Conservation (phyloP, 2,888 invertebrate species). For the Bruchidius siliquastri region DNA sequence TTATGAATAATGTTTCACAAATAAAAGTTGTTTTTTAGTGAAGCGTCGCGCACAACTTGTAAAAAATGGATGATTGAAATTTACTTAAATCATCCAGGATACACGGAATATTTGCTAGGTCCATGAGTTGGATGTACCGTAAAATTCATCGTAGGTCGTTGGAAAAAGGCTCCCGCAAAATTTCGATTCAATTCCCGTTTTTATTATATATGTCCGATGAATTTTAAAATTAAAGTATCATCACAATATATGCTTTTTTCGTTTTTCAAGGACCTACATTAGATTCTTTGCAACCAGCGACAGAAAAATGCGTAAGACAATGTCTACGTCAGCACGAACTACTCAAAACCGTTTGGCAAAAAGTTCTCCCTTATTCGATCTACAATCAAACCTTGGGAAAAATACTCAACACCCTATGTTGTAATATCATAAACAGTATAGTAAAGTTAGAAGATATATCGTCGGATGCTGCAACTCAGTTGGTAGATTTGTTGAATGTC, state of each 20-base stretch:
- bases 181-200: too few relatives aligned
- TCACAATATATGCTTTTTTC: neutral
- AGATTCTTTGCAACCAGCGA: conserved; percentile 56
- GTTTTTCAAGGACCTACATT: conserved; percentile 40
- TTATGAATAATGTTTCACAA: too few relatives aligned
- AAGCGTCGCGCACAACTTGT: too few relatives aligned
- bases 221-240: too few relatives aligned
- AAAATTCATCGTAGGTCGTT: too few relatives aligned
- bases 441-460: conserved; percentile 81
- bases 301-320: conserved; percentile 73
- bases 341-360: conserved; percentile 82
- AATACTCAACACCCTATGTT: conserved; percentile 52
- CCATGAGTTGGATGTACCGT: too few relatives aligned
- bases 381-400: conserved; percentile 68
- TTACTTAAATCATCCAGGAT: too few relatives aligned
- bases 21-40: too few relatives aligned
- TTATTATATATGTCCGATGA: too few relatives aligned
- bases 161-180: too few relatives aligned
- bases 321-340: conserved; percentile 79
- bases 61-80: too few relatives aligned
- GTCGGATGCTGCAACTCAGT: conserved; percentile 71
- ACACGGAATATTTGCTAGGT: too few relatives aligned
- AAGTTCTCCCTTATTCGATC: conserved; percentile 71
- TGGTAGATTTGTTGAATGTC: conserved; percentile 70
- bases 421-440: conserved; percentile 63